phyloP scores from a whole-genome alignment of 2,113 vertebrate genomes.

The Syrmaticus mikado region DNA sequence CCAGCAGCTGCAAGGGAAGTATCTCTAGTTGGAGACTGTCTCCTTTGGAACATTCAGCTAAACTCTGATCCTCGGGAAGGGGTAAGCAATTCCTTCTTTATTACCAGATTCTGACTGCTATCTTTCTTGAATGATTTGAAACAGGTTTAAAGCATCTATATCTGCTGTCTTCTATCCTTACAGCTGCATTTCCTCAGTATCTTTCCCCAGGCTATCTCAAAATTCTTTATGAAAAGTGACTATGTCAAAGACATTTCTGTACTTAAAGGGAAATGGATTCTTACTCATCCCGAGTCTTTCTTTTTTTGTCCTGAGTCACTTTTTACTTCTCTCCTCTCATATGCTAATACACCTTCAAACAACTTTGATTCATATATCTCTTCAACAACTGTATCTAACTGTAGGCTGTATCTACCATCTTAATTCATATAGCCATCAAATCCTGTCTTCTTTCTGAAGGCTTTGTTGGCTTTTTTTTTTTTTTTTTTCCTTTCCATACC shows the following conservation, averaged over 20 bases:
- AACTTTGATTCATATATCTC: neutral
- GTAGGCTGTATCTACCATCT: neutral
- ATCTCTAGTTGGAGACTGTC: too few relatives aligned
- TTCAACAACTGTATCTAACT: neutral
- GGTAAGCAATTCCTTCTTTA: too few relatives aligned
- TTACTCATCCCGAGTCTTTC: neutral
- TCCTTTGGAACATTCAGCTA: too few relatives aligned
- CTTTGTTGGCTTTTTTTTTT: neutral
- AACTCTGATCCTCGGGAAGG: too few relatives aligned
- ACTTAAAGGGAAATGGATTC: neutral
- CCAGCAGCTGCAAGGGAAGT: too few relatives aligned
- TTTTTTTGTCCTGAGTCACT: neutral
- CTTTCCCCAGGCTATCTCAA: neutral
- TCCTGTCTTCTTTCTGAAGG: neutral
- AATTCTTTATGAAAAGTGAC: conserved; percentile 1
- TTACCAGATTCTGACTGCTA: too few relatives aligned
- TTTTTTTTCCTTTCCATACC: rapidly evolving
- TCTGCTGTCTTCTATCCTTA: too few relatives aligned
- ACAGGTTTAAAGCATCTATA: too few relatives aligned
- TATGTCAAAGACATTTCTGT: neutral
- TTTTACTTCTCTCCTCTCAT: neutral
- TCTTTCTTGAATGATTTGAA: too few relatives aligned
- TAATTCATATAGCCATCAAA: neutral
- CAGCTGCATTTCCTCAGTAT: neutral
- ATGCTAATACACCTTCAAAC: neutral